These are phyloP conservation scores for Paracanthobrama guichenoti DNA, from an alignment of 2,113 vertebrate genomes.

Conservation along the genomic window DNA sequence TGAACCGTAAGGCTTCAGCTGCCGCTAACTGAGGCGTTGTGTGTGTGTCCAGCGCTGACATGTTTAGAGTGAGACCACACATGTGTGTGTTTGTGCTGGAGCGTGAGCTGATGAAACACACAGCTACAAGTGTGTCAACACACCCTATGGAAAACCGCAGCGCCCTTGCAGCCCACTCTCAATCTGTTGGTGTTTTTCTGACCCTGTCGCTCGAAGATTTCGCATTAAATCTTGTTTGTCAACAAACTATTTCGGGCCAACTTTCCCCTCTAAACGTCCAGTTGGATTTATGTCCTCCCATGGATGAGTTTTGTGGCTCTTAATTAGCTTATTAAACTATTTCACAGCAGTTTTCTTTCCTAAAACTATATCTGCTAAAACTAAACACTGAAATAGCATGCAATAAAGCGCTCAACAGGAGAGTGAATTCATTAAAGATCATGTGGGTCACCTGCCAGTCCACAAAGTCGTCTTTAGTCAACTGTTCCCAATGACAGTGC, in stretches of 20 bases:
- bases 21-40: conserved; percentile 18
- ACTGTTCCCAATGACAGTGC: neutral
- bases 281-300: conserved; percentile 50
- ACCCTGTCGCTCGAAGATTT: conserved; percentile 54
- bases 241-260: conserved; percentile 67
- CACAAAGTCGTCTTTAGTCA: neutral
- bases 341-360: neutral
- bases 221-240: conserved; percentile 69
- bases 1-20: neutral
- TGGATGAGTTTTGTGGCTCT: neutral
- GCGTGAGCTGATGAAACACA: conserved; percentile 65
- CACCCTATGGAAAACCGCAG: conserved; percentile 59
- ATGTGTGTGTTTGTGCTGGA: conserved; percentile 53
- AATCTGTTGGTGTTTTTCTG: conserved; percentile 64
- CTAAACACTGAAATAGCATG: neutral
- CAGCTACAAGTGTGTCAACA: conserved; percentile 64
- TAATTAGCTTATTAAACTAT: neutral
- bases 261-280: conserved; percentile 53
- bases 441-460: neutral
- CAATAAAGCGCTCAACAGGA: conserved; percentile 27
- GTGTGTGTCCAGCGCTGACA: conserved; percentile 59
- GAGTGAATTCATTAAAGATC: conserved; percentile 2
- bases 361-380: neutral
- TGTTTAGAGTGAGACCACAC: conserved; percentile 73
- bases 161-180: conserved; percentile 58